A percentile compares a stretch with the other conserved stretches of the same genome.
phyloP scores from a whole-genome alignment of 1,140 invertebrate genomes.

The Leptopilina boulardi region DNA sequence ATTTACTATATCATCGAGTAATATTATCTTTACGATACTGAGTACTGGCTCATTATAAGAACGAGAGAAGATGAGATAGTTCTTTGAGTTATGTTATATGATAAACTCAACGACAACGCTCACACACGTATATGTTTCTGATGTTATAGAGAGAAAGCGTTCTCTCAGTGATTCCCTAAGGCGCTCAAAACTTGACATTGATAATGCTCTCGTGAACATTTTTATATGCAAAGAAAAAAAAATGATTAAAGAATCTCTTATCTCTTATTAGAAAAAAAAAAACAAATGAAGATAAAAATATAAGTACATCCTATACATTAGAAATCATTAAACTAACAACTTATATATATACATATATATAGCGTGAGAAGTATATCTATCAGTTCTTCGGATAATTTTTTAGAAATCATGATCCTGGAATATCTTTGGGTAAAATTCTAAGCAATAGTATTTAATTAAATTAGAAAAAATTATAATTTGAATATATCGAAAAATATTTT shows the following conservation, averaged over 20 bases:
- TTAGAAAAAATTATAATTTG: no score
- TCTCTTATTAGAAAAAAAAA: not conserved
- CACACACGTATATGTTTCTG: not conserved
- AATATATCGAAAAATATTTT: no score
- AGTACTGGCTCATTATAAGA: conserved; percentile 52
- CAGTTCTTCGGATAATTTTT: no score
- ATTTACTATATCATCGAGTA: conserved; percentile 48
- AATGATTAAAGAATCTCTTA: not conserved
- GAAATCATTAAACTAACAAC: no score
- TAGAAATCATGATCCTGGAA: no score
- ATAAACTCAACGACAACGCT: conserved; percentile 53
- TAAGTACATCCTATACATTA: not conserved
- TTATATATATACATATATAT: no score
- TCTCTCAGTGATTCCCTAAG: not conserved
- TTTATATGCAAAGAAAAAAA: not conserved
- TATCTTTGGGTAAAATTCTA: no score
- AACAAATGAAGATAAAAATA: not conserved
- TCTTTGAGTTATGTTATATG: conserved; percentile 53
- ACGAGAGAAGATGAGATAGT: conserved; percentile 52
- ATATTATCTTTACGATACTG: conserved; percentile 57
- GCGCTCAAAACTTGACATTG: conserved; percentile 13
- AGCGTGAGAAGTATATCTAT: no score
- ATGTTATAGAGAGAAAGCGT: not conserved
- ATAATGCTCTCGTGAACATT: not conserved
- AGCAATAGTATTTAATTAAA: no score